Conservation (phyloP, 2,888 invertebrate genomes). For the Diabrotica balteata region DNA sequence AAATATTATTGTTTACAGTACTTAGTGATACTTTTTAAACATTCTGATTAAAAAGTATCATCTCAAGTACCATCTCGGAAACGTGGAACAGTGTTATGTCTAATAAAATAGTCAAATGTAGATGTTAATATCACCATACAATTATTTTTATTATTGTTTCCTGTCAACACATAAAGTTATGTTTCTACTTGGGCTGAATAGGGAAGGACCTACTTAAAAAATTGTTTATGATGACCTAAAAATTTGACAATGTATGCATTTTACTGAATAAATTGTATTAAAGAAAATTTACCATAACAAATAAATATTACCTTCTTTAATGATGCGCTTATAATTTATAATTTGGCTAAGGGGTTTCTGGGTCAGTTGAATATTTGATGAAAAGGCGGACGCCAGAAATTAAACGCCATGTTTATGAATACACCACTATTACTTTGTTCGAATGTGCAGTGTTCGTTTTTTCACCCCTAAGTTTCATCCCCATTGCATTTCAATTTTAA, state of each 20-base stretch:
- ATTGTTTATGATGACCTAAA: constrained; percentile 9
- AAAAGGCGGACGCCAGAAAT: constrained; percentile 55
- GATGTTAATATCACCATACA: too few relatives aligned
- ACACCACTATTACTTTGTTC: constrained; percentile 6
- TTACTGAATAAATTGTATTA: neutral
- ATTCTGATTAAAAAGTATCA: too few relatives aligned
- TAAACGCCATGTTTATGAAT: constrained; percentile 59
- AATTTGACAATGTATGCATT: neutral
- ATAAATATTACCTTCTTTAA: constrained; percentile 9
- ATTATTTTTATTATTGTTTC: too few relatives aligned
- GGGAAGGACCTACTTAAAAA: constrained; percentile 3
- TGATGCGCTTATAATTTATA: neutral
- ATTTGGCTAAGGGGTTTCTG: constrained; percentile 2
- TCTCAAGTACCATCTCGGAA: too few relatives aligned
- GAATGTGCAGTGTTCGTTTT: too few relatives aligned
- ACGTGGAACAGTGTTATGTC: too few relatives aligned
- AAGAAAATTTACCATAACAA: neutral
- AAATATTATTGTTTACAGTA: too few relatives aligned
- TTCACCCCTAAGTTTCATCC: too few relatives aligned
- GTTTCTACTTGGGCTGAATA: neutral
- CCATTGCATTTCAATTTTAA: too few relatives aligned
- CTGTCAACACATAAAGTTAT: too few relatives aligned
- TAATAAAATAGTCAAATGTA: too few relatives aligned
- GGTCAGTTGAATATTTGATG: constrained; percentile 26
- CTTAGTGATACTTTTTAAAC: too few relatives aligned